These are phyloP conservation scores for Danaus chrysippus DNA, from an alignment of 2,888 invertebrate species.

Conservation along the genomic window DNA sequence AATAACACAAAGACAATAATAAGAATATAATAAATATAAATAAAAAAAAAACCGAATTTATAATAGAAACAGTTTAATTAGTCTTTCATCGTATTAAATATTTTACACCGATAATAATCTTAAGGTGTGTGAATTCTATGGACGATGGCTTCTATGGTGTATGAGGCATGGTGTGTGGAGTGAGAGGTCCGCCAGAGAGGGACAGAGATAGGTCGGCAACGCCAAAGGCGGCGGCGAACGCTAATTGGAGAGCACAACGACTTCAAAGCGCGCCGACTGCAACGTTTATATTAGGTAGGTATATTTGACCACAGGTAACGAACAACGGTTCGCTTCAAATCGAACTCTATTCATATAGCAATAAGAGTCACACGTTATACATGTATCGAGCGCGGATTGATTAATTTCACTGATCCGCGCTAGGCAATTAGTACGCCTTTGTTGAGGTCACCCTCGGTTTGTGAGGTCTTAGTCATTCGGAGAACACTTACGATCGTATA, in stretches of 20 bases:
- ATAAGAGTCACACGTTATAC: conserved; percentile 12
- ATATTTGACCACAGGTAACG: conserved; percentile 35
- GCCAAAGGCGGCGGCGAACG: conserved; percentile 75
- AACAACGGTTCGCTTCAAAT: not conserved
- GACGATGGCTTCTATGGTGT: conserved; percentile 27
- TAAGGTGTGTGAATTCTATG: conserved; percentile 28
- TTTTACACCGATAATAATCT: conserved; percentile 28
- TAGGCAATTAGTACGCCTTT: conserved; percentile 72
- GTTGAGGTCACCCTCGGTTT: conserved; percentile 45
- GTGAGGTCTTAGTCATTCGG: conserved; percentile 18
- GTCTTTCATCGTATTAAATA: conserved; percentile 25
- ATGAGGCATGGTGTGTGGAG: conserved; percentile 15
- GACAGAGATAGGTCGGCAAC: conserved; percentile 59
- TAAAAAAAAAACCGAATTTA: conserved; percentile 9
- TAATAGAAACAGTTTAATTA: conserved; percentile 24
- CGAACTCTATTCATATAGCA: not conserved
- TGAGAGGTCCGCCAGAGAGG: conserved; percentile 36
- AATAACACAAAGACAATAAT: not conserved
- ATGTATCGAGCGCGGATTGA: conserved; percentile 54
- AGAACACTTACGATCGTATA: not conserved
- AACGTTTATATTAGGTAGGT: conserved; percentile 76
- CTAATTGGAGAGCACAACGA: conserved; percentile 74
- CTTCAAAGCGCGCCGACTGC: conserved; percentile 69
- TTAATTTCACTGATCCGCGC: conserved; percentile 70
- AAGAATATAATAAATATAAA: not conserved